Evolutionary conservation across 2,113 vertebrate species (phyloP), one percentile per base, ranked within the genome.

Genomic region (Ranitomeya variabilis): DNA sequence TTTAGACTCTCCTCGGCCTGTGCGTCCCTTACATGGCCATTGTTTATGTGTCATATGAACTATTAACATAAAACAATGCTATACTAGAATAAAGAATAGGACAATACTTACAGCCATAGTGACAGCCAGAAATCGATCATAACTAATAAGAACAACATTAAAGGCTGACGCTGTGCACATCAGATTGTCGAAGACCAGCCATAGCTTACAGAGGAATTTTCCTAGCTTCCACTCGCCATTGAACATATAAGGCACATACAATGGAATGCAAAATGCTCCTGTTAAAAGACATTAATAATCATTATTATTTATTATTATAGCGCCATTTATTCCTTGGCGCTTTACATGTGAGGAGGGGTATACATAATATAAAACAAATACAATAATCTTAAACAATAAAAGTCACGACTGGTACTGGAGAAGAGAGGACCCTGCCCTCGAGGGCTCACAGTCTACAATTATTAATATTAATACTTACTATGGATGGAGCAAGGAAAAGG

Each of bases 91-190:
- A 14, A 76, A 37, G 6, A 76, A 45, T 31, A 16, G 18, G 37
- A 11, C 0, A 83, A 64, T 86, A 95, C 97, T 97, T 94, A 99
- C 97, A 76, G 97, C 97, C 90, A 95, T 95, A 5, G 96, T 98
- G 91, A 98, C 97, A 21, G 96, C 97, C 87, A 97, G 94, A 92
- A 97, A 98, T 67, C 96, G 95, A 91, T 98, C 97, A 0, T 97
- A 97, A 92, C 97, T 98, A 94, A 98, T 98, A 87, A 98, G 97
- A 80, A 97, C 96, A 1, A 98, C 95, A 92, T 91, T 99, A 91
- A 98, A 98, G 87, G 96, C 96, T 5, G 97, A 98, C 0, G 97
- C 94, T 14, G 97, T 94, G 66, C 97, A 98, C 85, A 98, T 66
- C 7, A 98, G 93, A 91, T 98, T 96, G 92, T 98, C 97, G 90